Evolutionary conservation across 2,888 invertebrate species (phyloP), one percentile per base, ranked within the genome.

Genomic region (Rhingia campestris): DNA sequence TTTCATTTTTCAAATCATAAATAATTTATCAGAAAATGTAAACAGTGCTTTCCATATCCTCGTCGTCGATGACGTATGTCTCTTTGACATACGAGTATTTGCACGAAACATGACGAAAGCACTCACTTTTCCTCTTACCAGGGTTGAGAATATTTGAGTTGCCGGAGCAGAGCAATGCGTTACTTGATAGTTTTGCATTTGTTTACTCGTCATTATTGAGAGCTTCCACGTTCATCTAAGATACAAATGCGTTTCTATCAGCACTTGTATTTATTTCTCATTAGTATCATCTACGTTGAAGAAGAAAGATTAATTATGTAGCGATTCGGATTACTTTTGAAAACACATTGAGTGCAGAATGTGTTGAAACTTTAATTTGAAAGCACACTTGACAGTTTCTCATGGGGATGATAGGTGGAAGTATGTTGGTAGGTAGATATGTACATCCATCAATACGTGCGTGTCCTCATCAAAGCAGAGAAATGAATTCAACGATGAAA

Each of bases 1-100:
- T 58, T 61, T 59, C 59, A 66, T 73, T 64, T 75, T 72, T 54
- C 66, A 81, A 76, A 61, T 81, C 70, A 82, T 82, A 82, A 82
- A 82, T 77, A 77, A 82, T 77, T 82, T 66, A 77, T 82, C 72
- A 67, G 47, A 67, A 82, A 75, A 61, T 58, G 64, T 75, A 75
- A 64, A 72, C 59, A 70, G 32, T 9, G 14, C 70, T 76, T 76
- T 69, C 12, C 53, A 64, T 81, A 66, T 70, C 22, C 41, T 22
- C 54, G 63, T n/a, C 51, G 22, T 37, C 39, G 45, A 53, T 33
- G 72, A 72, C 56, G 49, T 59, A 79, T 53, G 76, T 66, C 81
- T 77, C 81, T 37, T 14, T 66, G 72, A 22, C 22, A 22, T 22
- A 22, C 22, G 22, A 22, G 76, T 81, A 81, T 81, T 76, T 72